Conservation (phyloP, 30 jellyfish, hydroid and myxozoan species). For the Aurelia sp. region DNA sequence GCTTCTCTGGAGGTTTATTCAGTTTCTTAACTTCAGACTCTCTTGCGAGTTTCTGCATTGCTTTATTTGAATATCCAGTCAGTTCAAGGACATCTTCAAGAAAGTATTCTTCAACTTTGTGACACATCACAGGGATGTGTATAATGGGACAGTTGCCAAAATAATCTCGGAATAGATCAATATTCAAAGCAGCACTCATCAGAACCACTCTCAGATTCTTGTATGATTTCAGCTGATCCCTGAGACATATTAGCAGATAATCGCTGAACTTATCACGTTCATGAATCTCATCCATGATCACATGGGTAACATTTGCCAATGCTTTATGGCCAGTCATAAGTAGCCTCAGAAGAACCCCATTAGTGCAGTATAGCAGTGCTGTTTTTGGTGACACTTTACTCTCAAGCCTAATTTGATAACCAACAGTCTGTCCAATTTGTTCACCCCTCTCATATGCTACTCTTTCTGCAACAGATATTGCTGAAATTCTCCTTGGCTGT, state of each 20-base stretch:
- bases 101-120: constrained; percentile 65
- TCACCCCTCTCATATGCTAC: constrained; percentile 89
- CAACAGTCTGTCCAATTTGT: constrained; percentile 84
- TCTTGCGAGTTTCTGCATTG: constrained; percentile 45
- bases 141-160: constrained; percentile 79
- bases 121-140: constrained; percentile 63
- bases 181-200: constrained; percentile 80
- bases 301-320: constrained; percentile 68
- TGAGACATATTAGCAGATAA: constrained; percentile 63
- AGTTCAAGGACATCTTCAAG: constrained; percentile 66
- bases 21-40: constrained; percentile 5
- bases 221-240: constrained; percentile 71
- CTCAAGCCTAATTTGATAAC: constrained; percentile 81
- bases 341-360: constrained; percentile 75
- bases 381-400: constrained; percentile 75
- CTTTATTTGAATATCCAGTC: constrained; percentile 69
- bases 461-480: constrained; percentile 85
- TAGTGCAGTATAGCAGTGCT: constrained; percentile 67
- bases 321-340: constrained; percentile 82
- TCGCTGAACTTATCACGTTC: constrained; percentile 79
- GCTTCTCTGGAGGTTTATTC: constrained; percentile 24
- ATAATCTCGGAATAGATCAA: constrained; percentile 57
- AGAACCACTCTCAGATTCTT: constrained; percentile 69
- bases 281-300: constrained; percentile 82
- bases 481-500: constrained; percentile 87